Base-by-base conservation (phyloP, 2,797 vertebrate species). In the Gobio occitaniae region DNA sequence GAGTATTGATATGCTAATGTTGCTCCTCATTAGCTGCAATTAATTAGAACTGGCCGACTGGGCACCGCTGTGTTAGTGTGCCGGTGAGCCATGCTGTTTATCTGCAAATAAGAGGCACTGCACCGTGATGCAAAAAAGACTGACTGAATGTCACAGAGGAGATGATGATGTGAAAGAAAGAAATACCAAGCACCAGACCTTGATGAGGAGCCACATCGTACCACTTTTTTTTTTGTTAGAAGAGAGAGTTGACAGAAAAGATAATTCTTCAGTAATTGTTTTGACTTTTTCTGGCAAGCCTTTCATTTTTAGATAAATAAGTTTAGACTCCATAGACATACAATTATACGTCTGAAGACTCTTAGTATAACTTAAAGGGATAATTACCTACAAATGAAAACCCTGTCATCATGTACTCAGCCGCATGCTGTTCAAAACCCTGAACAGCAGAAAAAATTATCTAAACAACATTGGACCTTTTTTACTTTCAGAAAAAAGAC, bases 1-100 rank as follows among this genome's bases (percentile, higher is more conserved):
- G 80, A 84, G 76, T 82, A 87, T 85, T 90, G 84, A 87, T 88
- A 90, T 90, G 89, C 86, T 85, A 89, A 89, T 90, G 16, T 32
- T 85, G 86, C 82, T 85, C 83, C 87, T 90, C 82, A 90, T 90
- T 90, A 90, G 88, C 75, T 86, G 82, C 88, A 79, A 83, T 88
- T 90, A 88, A 91, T 91, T 91, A 91, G 84, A 80, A 72, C 74
- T 86, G 68, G 78, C 63, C 84, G 61, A 79, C 80, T 86, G 84
- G 82, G 82, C 48, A 79, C 80, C 80, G 68, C 61, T 78, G 85
- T 71, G 71, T 66, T 82, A 76, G 56, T 87, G 75, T 80, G 80
- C 61, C 21, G 77, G 74, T 19, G 68, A 48, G 82, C 63, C 80
- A 65, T 72, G 66, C 69, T 87, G 87, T 85, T 89, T 88, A 78